Conservation (phyloP, 2,888 invertebrate species). For the Hartigia nigra region DNA sequence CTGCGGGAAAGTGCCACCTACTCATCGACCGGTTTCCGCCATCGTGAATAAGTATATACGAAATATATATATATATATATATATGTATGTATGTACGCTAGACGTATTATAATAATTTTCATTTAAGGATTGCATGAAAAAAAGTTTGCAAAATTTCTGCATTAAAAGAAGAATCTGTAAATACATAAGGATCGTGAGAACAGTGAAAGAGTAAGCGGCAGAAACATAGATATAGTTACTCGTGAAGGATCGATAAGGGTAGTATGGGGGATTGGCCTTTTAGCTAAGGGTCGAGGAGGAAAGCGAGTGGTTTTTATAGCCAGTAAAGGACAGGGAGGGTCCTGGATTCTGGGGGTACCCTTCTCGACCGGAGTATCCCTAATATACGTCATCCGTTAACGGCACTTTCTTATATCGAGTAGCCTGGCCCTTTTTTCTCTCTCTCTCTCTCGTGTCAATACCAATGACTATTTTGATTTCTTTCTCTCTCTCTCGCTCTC, state of each 20-base stretch:
- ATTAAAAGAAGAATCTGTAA: background rate
- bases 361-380: slow-evolving; percentile 65
- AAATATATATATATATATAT: slow-evolving; percentile 24
- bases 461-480: background rate
- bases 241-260: slow-evolving; percentile 54
- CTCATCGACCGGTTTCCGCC: background rate
- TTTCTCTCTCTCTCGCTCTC: slow-evolving; percentile 10
- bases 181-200: background rate
- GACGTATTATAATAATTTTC: slow-evolving; percentile 12
- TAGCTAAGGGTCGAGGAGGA: slow-evolving; percentile 60
- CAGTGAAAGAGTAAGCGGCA: slow-evolving; percentile 40
- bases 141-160: background rate
- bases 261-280: slow-evolving; percentile 62
- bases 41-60: background rate
- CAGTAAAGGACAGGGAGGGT: slow-evolving; percentile 61
- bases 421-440: background rate
- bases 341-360: slow-evolving; percentile 55
- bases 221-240: slow-evolving; percentile 26
- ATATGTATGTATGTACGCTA: slow-evolving; percentile 23
- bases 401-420: slow-evolving; percentile 41
- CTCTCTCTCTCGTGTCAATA: slow-evolving; percentile 8
- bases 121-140: background rate
- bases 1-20: background rate
- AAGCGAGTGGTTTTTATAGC: slow-evolving; percentile 66
- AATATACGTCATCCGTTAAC: slow-evolving; percentile 66